Base-by-base conservation (phyloP, 2,888 invertebrate genomes). In the Melanostoma mellinum region DNA sequence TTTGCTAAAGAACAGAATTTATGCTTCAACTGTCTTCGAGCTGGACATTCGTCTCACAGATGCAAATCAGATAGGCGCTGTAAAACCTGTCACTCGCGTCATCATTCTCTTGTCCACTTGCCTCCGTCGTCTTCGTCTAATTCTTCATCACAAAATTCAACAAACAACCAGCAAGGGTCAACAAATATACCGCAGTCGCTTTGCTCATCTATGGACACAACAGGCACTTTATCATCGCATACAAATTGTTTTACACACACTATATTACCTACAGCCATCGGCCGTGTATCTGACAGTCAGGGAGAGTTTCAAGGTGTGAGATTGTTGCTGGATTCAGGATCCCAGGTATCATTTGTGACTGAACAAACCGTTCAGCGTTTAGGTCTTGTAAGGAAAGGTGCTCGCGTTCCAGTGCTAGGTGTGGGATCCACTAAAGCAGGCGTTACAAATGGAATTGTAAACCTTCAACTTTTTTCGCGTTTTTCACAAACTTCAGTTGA, bases 231-330 rank as follows among this genome's bases (percentile, higher is more conserved):
- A 20, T 50, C 46, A 36, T 61, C 10, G 48, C n/a, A 10, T 61
- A n/a, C 9, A 50, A 50, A 50, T 9, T 4, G 32, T 2, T 2
- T 50, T 38, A 36, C 38, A 8, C 48, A 30, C 48, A 38, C 33
- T 0, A 0, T 69, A 30, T 69, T 69, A 32, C 68, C 56, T 20
- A 69, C 48, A 20, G 68, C 68, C n/a, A 40, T 52, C n/a, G 71
- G 33, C 6, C 10, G 30, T 4, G n/a, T 10, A 35, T 9, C 40
- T 4, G 35, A 60, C 20, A 72, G 32, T 0, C 52, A 53, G 32
- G 55, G 61, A 30, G 8, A 3, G 0, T 6, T n/a, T 8, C 69
- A 50, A 10, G 58, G 6, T 33, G 8, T 50, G 58, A 56, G 56
- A 20, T n/a, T 69, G 44, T 20, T 69, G 9, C 46, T 68, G 0